Evolutionary conservation across 2,113 vertebrate species (phyloP), one percentile per base, ranked within the genome.

Genomic region (Petaurus breviceps): DNA sequence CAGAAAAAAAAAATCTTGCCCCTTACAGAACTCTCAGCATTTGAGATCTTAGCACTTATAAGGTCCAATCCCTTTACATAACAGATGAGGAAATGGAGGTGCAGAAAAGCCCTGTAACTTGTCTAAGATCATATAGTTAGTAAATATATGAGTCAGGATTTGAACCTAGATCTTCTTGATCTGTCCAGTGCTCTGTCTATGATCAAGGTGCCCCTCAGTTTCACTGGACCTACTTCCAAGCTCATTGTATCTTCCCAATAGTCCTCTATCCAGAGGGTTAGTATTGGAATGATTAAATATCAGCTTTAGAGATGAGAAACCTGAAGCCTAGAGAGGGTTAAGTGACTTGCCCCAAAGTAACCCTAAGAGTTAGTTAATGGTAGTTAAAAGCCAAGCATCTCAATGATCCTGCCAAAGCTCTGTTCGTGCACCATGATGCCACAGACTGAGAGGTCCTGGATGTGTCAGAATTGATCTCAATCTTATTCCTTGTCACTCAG

Each of bases 1-100:
- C 98, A 99, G 98, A 31, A 0, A 61, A 61, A 61, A 0, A 68
- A 77, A 0, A 14, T 50, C 95, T 54, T 93, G 0, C 0, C 2
- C 25, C 9, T 91, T 43, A 0, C 0, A 0, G 19, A n/a, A 6
- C 37, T 61, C 91, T 92, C 91, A 2, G 25, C 84, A 0, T 0
- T 37, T 50, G 68, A 51, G 50, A 22, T 26, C 46, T 52, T 4
- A 1, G 90, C 31, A 37, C 47, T 43, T 37, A 43, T 84, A 8
- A 19, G 1, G 2, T 1, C 24, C 19, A 23, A 3, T 8, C 7
- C 9, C 6, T 23, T 84, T 84, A 0, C 0, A 0, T 3, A 12
- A 96, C 37, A 91, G 89, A 24, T 0, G 23, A 57, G 25, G 23
- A 31, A 4, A 1, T 0, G 1, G 19, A 3, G 0, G 0, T 3